Evolutionary conservation across 2,113 vertebrate genomes (phyloP).

Genomic region (Takifugu flavidus): DNA sequence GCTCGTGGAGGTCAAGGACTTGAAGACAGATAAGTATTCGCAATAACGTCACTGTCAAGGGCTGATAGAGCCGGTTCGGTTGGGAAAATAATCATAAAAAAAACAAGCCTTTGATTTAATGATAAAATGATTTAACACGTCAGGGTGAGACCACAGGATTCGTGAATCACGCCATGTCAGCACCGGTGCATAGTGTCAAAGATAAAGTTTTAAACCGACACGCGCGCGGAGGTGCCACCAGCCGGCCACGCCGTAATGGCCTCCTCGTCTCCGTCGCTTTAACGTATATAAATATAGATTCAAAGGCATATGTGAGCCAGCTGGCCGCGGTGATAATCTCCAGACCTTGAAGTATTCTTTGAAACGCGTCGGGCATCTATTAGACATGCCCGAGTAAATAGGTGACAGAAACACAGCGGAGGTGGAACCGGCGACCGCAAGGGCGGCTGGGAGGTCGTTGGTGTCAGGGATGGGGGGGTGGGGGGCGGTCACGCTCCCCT

Average conservation of each 20-base stretch:
- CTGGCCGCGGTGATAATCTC: constrained; percentile 73
- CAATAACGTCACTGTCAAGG: constrained; percentile 80
- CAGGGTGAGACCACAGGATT: background rate
- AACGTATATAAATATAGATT: constrained; percentile 73
- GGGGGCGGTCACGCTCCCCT: constrained; percentile 48
- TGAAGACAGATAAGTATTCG: constrained; percentile 93
- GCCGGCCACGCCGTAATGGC: constrained; percentile 60
- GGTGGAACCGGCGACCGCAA: constrained; percentile 47
- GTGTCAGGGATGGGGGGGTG: constrained; percentile 38
- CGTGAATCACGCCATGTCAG: background rate
- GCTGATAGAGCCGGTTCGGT: constrained; percentile 56
- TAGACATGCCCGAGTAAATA: constrained; percentile 72
- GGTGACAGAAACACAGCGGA: constrained; percentile 74
- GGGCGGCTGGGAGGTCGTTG: constrained; percentile 62
- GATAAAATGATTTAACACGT: constrained; percentile 3
- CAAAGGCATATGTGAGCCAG: constrained; percentile 64
- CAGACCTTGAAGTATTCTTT: constrained; percentile 69
- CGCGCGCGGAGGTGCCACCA: constrained; percentile 5
- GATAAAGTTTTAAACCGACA: constrained; percentile 7
- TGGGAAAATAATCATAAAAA: constrained; percentile 16
- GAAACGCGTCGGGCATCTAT: constrained; percentile 70
- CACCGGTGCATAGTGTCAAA: background rate
- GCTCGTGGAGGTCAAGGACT: constrained; percentile 92
- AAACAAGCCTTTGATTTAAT: constrained; percentile 1
- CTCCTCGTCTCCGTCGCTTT: constrained; percentile 51